Percentiles rank a stretch among this genome's conserved stretches.
These are phyloP conservation scores for Nothura maculosa DNA, from an alignment of 2,797 vertebrate species.

Conservation along the genomic window DNA sequence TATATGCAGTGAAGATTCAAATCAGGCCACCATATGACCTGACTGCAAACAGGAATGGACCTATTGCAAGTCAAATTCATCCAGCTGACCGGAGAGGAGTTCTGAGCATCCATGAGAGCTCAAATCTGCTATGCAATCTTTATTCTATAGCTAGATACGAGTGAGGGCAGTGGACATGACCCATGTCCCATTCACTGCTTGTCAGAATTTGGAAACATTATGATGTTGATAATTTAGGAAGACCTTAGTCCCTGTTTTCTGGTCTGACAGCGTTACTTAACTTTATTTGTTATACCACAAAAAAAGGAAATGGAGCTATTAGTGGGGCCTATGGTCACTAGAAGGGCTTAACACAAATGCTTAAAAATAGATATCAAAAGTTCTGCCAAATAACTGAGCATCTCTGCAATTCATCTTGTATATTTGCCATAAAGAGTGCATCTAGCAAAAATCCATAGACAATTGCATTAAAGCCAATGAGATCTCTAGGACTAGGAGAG, in stretches of 20 bases:
- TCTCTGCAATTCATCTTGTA: not conserved
- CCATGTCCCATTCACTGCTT: rapidly evolving
- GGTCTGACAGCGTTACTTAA: not conserved
- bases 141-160: not conserved
- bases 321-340: not conserved
- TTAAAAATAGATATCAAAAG: not conserved
- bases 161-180: not conserved
- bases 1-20: not conserved
- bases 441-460: not conserved
- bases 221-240: rapidly evolving
- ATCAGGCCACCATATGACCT: not conserved
- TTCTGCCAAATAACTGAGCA: not conserved
- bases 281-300: no score
- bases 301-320: not conserved
- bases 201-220: rapidly evolving
- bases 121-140: rapidly evolving
- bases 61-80: not conserved
- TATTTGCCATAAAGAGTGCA: not conserved
- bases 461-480: not conserved
- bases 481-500: not conserved
- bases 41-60: not conserved
- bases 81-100: not conserved
- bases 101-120: not conserved
- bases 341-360: rapidly evolving
- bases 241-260: not conserved